Evolutionary conservation across 2,113 vertebrate genomes (phyloP).

Genomic region (Orcinus orca): DNA sequence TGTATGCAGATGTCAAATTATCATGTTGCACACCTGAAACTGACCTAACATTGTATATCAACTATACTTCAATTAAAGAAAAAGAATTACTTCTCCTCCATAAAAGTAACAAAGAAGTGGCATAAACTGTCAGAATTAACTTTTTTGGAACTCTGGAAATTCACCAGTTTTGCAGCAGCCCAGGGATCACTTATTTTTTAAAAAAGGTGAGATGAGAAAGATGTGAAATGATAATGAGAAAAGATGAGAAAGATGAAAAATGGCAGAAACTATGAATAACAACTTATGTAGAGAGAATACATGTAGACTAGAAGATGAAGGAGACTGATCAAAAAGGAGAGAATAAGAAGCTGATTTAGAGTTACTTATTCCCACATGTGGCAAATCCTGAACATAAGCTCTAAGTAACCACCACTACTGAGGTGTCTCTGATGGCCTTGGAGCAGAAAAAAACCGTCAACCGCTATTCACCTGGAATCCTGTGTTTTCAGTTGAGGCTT

Average conservation of each 20-base stretch:
- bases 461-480: background rate
- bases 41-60: too few species aligned
- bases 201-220: background rate
- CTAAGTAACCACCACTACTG: background rate
- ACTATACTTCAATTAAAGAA: too few species aligned
- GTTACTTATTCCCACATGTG: background rate
- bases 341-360: background rate
- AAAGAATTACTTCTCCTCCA: too few species aligned
- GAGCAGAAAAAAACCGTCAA: background rate
- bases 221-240: too few species aligned
- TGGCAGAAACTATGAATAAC: background rate
- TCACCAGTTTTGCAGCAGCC: background rate
- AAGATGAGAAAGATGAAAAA: background rate
- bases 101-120: background rate
- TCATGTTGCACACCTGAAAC: too few species aligned
- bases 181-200: background rate
- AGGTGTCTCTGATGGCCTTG: background rate
- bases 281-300: background rate
- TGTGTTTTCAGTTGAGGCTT: background rate
- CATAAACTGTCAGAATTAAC: background rate
- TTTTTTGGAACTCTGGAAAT: background rate
- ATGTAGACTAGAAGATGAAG: background rate
- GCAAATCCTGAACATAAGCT: background rate
- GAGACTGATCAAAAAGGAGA: background rate
- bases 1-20: too few species aligned